Conservation (phyloP, 2,888 invertebrate genomes). For the Mamestra brassicae region DNA sequence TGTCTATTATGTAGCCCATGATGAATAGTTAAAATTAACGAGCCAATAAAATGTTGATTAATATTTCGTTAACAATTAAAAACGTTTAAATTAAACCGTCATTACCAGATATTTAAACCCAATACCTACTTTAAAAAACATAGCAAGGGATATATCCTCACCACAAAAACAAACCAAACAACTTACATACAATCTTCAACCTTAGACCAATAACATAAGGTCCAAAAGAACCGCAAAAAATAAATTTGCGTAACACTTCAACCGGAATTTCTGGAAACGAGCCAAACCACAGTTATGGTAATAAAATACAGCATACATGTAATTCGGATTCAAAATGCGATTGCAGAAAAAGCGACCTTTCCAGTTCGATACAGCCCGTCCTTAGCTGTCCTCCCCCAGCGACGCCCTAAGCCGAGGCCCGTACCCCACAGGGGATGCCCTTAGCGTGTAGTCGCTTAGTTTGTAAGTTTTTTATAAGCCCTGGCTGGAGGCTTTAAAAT, state of each 20-base stretch:
- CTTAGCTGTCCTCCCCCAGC: too few relatives aligned
- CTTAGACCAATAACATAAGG: background rate
- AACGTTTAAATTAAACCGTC: background rate
- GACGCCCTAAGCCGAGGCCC: too few relatives aligned
- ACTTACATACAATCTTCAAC: background rate
- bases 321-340: slow-evolving; percentile 34
- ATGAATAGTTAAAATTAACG: background rate
- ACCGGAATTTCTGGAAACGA: slow-evolving; percentile 33
- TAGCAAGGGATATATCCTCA: background rate
- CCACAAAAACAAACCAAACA: background rate
- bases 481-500: too few relatives aligned
- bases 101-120: slow-evolving; percentile 2
- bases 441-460: too few relatives aligned
- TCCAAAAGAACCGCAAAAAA: background rate
- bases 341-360: slow-evolving; percentile 13
- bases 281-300: slow-evolving; percentile 57
- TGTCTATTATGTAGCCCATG: too few relatives aligned
- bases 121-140: slow-evolving; percentile 19
- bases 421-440: too few relatives aligned
- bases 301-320: slow-evolving; percentile 43
- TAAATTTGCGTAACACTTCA: slow-evolving; percentile 2
- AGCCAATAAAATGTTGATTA: background rate
- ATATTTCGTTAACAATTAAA: background rate
- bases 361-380: too few relatives aligned
- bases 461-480: too few relatives aligned